Evolutionary conservation across 2,888 invertebrate species (phyloP).

Genomic region (Aphrophora alni): DNA sequence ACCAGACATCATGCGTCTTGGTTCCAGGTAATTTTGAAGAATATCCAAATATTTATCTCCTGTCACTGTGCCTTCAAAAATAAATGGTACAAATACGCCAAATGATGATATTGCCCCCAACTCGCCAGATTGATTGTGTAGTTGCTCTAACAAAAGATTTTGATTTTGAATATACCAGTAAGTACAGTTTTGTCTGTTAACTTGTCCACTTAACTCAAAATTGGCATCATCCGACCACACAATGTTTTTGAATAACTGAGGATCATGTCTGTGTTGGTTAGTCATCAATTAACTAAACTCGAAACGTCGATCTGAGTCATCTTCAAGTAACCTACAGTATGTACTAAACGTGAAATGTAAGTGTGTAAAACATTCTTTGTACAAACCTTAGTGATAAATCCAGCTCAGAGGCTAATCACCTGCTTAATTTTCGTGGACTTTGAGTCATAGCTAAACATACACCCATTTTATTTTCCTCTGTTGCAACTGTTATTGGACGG

Average conservation of each 20-base stretch:
- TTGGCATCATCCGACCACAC: background rate
- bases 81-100: background rate
- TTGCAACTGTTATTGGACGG: no score
- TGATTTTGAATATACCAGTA: background rate
- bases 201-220: background rate
- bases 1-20: no score
- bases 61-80: background rate
- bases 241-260: constrained; percentile 8
- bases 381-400: background rate
- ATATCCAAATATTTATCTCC: no score
- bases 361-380: background rate
- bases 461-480: no score
- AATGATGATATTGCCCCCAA: constrained; percentile 9
- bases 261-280: background rate
- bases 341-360: background rate
- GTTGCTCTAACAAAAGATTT: constrained; percentile 15
- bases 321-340: background rate
- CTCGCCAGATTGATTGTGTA: background rate
- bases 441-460: no score
- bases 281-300: background rate
- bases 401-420: background rate
- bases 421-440: no score
- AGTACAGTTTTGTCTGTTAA: background rate
- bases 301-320: background rate
- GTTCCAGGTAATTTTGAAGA: no score